These are phyloP conservation scores for Amiota communis DNA, from an alignment of 2,888 invertebrate genomes.

Conservation along the genomic window DNA sequence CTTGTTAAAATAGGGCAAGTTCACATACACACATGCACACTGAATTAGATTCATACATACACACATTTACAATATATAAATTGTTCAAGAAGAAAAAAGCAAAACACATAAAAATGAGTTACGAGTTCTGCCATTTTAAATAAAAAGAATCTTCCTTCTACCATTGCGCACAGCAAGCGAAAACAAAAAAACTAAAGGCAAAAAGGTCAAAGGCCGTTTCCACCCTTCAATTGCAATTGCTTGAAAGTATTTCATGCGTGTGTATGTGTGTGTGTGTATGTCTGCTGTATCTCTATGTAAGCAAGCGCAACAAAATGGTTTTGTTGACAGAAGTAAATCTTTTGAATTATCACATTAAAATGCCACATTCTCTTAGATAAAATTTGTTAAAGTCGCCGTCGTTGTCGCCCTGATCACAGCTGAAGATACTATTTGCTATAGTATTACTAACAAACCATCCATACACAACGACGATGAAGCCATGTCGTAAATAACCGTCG, in stretches of 20 bases:
- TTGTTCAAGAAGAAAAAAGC: conserved; percentile 44
- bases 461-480: conserved; percentile 57
- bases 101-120: conserved; percentile 70
- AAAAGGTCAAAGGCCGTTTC: conserved; percentile 65
- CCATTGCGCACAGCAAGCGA: conserved; percentile 36
- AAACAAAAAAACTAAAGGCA: conserved; percentile 44
- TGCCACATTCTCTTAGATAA: conserved; percentile 62
- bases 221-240: conserved; percentile 48
- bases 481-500: conserved; percentile 64
- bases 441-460: neutral
- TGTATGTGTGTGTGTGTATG: conserved; percentile 19
- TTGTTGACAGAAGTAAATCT: conserved; percentile 73
- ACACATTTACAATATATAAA: conserved; percentile 41
- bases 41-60: too few relatives aligned
- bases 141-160: conserved; percentile 65
- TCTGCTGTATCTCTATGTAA: conserved; percentile 13
- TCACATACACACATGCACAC: conserved; percentile 44
- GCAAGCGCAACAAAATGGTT: conserved; percentile 60
- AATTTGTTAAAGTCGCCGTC: conserved; percentile 37
- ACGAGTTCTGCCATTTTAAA: conserved; percentile 68
- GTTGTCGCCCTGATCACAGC: conserved; percentile 23
- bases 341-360: conserved; percentile 70
- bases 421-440: conserved; percentile 17
- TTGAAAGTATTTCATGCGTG: neutral
- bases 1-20: conserved; percentile 65